phyloP scores from a whole-genome alignment of 1,140 invertebrate genomes.

The Choristoneura fumiferana region DNA sequence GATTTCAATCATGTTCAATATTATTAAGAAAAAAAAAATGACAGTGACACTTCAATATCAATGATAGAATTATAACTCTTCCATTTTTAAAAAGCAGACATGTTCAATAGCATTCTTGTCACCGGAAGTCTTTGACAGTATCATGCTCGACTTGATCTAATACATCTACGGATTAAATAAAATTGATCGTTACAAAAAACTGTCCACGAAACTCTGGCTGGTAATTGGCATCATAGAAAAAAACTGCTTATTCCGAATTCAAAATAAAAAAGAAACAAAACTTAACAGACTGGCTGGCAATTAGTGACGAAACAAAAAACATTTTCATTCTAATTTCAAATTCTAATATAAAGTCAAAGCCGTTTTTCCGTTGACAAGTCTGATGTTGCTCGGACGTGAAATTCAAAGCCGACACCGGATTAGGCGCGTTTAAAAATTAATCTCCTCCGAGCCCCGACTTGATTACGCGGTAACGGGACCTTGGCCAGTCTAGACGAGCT shows the following conservation, averaged over 20 bases:
- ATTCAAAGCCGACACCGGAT: slow-evolving; percentile 15
- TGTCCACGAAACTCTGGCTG: not conserved
- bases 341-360: slow-evolving; percentile 6
- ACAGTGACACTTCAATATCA: too few relatives aligned
- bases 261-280: too few relatives aligned
- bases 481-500: not conserved
- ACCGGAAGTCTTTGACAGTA: slow-evolving; percentile 12
- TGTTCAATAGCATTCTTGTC: not conserved
- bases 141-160: not conserved
- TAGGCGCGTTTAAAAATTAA: slow-evolving; percentile 18
- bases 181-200: not conserved
- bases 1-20: too few relatives aligned
- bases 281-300: not conserved
- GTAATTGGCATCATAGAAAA: not conserved
- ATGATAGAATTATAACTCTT: too few relatives aligned
- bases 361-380: slow-evolving; percentile 11
- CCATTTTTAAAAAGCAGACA: too few relatives aligned
- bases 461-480: slow-evolving; percentile 16
- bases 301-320: not conserved
- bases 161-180: not conserved
- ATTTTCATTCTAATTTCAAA: not conserved
- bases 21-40: too few relatives aligned
- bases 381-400: slow-evolving; percentile 3
- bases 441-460: slow-evolving; percentile 5
- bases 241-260: too few relatives aligned